These are phyloP conservation scores for Hemicrepidius hirtus DNA, from an alignment of 2,888 invertebrate species.

Conservation along the genomic window DNA sequence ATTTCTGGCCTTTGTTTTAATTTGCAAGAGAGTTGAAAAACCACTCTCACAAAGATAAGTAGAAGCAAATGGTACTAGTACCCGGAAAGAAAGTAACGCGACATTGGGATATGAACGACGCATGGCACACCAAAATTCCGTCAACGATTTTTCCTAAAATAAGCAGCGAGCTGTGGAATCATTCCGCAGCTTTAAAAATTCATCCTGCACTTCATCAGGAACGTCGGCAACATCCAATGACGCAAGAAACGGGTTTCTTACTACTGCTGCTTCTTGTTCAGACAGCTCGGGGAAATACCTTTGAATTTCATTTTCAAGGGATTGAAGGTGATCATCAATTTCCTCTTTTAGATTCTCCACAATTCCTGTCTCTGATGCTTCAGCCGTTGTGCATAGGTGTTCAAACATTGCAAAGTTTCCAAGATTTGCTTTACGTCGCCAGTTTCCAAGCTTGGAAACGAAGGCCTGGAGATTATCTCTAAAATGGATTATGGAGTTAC, in stretches of 20 bases:
- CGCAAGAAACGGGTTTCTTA: background rate
- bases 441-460: background rate
- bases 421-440: slow-evolving; percentile 22
- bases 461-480: background rate
- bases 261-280: background rate
- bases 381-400: too few relatives aligned
- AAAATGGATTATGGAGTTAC: background rate
- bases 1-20: background rate
- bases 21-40: background rate
- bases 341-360: slow-evolving; percentile 8
- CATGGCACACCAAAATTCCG: background rate
- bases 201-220: slow-evolving; percentile 2
- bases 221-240: slow-evolving; percentile 1
- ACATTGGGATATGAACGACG: background rate
- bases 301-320: slow-evolving; percentile 7
- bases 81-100: background rate
- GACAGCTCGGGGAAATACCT: slow-evolving; percentile 5
- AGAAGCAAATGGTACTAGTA: background rate
- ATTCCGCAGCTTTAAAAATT: slow-evolving; percentile 1
- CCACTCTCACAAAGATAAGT: slow-evolving; percentile 4
- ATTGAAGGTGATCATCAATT: slow-evolving; percentile 8
- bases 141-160: background rate
- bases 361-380: slow-evolving; percentile 1
- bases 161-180: background rate
- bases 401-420: background rate